A percentile compares a stretch with the other conserved stretches of the same genome.
Conservation (phyloP, 1,140 invertebrate species). For the Meloidogyne chitwoodi region DNA sequence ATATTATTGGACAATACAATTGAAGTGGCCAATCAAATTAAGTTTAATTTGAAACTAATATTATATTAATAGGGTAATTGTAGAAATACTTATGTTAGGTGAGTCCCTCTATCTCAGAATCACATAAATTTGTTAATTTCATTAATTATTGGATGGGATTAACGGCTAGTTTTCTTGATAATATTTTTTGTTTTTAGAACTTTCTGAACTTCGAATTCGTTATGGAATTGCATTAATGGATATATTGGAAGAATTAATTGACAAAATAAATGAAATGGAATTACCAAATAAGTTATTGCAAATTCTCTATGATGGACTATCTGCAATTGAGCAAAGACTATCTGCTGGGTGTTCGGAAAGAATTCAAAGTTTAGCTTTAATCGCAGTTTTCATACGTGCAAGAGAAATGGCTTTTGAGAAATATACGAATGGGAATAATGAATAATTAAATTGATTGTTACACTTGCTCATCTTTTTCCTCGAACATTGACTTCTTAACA, state of each 20-base stretch:
- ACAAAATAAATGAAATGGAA: conserved; percentile 41
- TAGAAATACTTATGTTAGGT: too few relatives aligned
- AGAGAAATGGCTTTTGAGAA: conserved; percentile 29
- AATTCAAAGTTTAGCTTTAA: conserved; percentile 39
- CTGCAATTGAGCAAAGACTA: conserved; percentile 42
- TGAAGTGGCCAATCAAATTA: conserved; percentile 34
- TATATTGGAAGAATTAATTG: conserved; percentile 44
- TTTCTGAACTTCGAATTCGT: conserved; percentile 25
- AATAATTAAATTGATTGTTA: not conserved
- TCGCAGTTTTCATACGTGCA: conserved; percentile 32
- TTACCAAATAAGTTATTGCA: conserved; percentile 26
- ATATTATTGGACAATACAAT: conserved; percentile 50
- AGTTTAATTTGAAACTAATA: not conserved
- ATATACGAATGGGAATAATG: conserved; percentile 1
- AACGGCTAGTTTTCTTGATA: not conserved
- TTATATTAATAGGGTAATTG: too few relatives aligned
- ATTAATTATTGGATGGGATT: too few relatives aligned
- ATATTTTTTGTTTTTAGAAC: conserved; percentile 33
- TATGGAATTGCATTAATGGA: conserved; percentile 48
- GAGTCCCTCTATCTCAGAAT: too few relatives aligned
- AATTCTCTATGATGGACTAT: conserved; percentile 33
- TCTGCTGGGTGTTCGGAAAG: conserved; percentile 47
- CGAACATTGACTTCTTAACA: not conserved
- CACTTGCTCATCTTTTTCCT: not conserved
- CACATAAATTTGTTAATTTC: too few relatives aligned